Evolutionary conservation across 2,797 vertebrate genomes (phyloP).

Genomic region (Sternotherus odoratus): DNA sequence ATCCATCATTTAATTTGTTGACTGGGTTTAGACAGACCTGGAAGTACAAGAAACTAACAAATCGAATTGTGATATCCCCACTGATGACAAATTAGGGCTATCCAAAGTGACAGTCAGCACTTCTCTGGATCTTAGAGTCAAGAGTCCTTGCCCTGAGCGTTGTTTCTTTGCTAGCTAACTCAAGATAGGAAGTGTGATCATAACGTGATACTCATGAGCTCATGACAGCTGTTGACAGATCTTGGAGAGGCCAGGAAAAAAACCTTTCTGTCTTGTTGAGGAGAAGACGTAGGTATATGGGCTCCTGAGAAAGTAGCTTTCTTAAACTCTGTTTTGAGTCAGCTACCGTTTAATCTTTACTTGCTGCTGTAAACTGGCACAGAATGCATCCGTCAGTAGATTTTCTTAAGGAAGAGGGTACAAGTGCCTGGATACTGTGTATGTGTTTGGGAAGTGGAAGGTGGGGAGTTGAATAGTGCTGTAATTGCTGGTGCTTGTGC

Average conservation of each 20-base stretch:
- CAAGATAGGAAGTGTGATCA: neutral
- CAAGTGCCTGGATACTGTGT: neutral
- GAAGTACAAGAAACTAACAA: neutral
- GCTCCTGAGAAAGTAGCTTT: neutral
- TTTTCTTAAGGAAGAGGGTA: neutral
- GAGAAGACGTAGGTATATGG: neutral
- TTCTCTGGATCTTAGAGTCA: neutral
- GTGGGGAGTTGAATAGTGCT: neutral
- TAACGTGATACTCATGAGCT: neutral
- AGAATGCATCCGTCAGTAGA: neutral
- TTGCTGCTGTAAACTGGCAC: neutral
- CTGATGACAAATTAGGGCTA: neutral
- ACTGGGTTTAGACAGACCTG: neutral
- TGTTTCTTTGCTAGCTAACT: neutral
- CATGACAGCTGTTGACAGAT: neutral
- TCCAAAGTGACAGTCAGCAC: neutral
- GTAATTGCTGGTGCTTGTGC: neutral
- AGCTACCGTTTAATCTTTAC: neutral
- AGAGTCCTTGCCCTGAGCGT: neutral
- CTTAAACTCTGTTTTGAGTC: neutral
- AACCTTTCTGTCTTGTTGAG: rapidly evolving
- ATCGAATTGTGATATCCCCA: neutral
- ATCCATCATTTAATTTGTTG: neutral
- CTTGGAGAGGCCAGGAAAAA: neutral
- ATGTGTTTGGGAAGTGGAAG: neutral